A percentile compares a stretch with the other conserved stretches of the same genome.
Evolutionary conservation across 2,797 vertebrate species (phyloP).

Genomic region (Coracias cyanogaster): DNA sequence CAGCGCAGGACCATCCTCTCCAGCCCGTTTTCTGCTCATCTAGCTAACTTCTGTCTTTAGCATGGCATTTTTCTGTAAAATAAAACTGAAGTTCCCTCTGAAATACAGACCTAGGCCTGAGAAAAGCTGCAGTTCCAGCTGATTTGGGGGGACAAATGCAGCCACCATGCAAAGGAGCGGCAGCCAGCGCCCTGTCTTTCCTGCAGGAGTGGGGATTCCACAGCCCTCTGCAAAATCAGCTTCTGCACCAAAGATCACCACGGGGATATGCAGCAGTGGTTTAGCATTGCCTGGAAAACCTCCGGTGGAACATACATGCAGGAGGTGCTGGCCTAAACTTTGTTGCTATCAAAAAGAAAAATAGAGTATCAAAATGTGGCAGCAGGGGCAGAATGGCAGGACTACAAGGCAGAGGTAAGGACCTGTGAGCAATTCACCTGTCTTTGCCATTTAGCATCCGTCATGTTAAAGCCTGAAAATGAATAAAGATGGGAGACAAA

Average conservation of each 20-base stretch:
- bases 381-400: conserved; percentile 31
- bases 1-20: neutral
- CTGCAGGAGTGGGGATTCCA: neutral
- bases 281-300: neutral
- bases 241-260: neutral
- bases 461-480: neutral
- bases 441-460: neutral
- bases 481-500: neutral
- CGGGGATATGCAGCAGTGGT: neutral
- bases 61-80: neutral
- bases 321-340: neutral
- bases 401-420: neutral
- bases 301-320: neutral
- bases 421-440: neutral
- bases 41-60: neutral
- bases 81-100: neutral
- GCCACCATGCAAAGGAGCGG: neutral
- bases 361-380: neutral
- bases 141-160: neutral
- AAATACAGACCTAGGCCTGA: neutral
- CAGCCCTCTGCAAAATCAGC: neutral
- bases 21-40: neutral
- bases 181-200: neutral
- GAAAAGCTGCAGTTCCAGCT: neutral
- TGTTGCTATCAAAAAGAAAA: neutral